Percentiles rank a stretch among this genome's conserved stretches.
These are phyloP conservation scores for Cybosia mesomella DNA, from an alignment of 2,888 invertebrate species.

Conservation along the genomic window DNA sequence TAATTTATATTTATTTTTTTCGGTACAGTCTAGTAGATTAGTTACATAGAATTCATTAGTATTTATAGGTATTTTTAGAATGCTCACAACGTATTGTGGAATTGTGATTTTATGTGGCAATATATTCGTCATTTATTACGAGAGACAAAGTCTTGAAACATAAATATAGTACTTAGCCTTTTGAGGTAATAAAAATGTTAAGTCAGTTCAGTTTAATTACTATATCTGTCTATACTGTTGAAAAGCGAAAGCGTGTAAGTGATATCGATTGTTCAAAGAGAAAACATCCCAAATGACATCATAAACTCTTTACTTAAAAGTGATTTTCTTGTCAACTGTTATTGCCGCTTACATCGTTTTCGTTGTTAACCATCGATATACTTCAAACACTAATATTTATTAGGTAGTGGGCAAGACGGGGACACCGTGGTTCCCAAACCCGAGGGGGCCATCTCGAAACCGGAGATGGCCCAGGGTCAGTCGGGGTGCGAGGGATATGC, in stretches of 20 bases:
- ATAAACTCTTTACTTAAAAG: too few species aligned
- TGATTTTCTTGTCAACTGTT: not conserved
- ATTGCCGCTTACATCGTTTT: too few species aligned
- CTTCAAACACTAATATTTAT: constrained; percentile 1
- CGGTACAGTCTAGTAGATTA: too few species aligned
- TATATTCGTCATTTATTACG: not conserved
- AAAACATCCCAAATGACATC: too few species aligned
- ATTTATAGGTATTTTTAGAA: too few species aligned
- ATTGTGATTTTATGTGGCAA: not conserved
- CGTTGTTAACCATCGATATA: not conserved
- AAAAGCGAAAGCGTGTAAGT: not conserved
- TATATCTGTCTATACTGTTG: not conserved
- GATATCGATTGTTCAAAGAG: not conserved
- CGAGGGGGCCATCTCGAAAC: too few species aligned
- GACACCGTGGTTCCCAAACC: too few species aligned
- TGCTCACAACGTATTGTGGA: too few species aligned
- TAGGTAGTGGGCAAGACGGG: constrained; percentile 7
- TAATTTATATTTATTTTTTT: too few species aligned
- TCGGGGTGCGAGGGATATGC: too few species aligned
- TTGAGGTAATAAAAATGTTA: not conserved
- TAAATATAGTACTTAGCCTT: not conserved
- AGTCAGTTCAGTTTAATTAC: not conserved
- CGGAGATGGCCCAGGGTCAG: too few species aligned
- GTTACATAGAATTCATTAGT: too few species aligned
- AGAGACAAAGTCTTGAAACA: not conserved